Base-by-base conservation (phyloP, 2,888 invertebrate species). In the Limnephilus auricula region DNA sequence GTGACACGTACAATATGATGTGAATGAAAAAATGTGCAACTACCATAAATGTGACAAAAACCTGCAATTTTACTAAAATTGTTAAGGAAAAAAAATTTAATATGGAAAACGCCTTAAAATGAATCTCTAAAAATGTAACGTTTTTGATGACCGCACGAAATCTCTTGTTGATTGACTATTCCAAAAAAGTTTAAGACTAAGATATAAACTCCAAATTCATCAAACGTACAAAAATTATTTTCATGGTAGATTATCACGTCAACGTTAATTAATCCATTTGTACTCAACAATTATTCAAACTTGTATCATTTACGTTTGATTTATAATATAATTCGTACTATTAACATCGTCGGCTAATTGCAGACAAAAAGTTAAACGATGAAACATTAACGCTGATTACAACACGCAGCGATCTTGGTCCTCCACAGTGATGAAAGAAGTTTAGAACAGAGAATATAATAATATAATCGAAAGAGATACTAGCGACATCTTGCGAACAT, bases 321-420 rank as follows among this genome's bases (percentile, higher is more conserved):
- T 87, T 50, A 87, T 87, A 65, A 50, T 65, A 65, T 87, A 87
- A 87, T 87, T 87, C 31, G 65, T 85, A 87, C 31, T 31, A 87
- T 87, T 87, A 87, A 87, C 87, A 87, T 87, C 9, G 50, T 15
- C 50, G 34, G 65, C 65, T 87, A 87, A 87, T 87, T 65, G 87
- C 87, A 65, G n/a, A 50, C 87, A 50, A 87, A 87, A 30, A 87
- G 50, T 30, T 87, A 87, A 87, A 85, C 37, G 45, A 45, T 85
- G 37, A 45, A 30, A 45, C 85, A 85, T 85, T 85, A 40, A 34
- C n/a, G 45, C 85, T 82, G 82, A 82, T 82, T 82, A 82, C 82
- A 82, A 82, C 82, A 78, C 34, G 78, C 90, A 87, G 90, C 37
- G 79, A 45, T 90, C 79, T 50, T 79, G 89, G 25, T 79, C 80